A percentile compares a stretch with the other conserved stretches of the same genome.
Evolutionary conservation across 1,140 invertebrate species (phyloP).

Genomic region (Zaprionus gabonicus): DNA sequence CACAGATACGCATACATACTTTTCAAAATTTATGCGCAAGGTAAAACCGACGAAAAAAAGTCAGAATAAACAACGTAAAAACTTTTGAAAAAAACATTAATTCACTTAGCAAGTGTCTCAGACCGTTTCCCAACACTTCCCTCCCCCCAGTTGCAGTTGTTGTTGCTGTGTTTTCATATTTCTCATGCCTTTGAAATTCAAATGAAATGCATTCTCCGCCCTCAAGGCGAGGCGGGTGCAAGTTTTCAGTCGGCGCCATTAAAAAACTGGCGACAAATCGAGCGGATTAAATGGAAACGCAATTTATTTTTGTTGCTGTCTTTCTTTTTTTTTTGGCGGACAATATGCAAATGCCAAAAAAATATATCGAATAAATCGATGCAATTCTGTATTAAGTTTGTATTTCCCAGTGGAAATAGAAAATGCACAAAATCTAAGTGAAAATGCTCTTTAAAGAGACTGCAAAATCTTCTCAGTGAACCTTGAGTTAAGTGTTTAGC

Average conservation of each 20-base stretch:
- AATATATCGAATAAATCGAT: conserved; percentile 22
- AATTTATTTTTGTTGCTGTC: conserved; percentile 21
- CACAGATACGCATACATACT: conserved; percentile 5
- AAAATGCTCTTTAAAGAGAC: neutral
- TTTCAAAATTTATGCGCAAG: conserved; percentile 57
- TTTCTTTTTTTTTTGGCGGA: neutral
- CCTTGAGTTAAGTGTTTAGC: neutral
- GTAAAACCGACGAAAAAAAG: conserved; percentile 37
- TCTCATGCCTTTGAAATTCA: conserved; percentile 37
- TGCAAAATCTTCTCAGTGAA: neutral
- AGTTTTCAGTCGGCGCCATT: conserved; percentile 45
- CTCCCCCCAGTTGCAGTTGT: neutral
- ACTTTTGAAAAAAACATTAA: conserved; percentile 56
- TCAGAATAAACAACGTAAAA: conserved; percentile 46
- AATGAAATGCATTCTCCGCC: conserved; percentile 43
- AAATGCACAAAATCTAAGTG: neutral
- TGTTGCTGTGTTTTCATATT: conserved; percentile 15
- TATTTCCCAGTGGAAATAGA: neutral
- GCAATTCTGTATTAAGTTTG: neutral
- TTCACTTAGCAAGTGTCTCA: conserved; percentile 55
- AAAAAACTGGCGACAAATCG: conserved; percentile 50
- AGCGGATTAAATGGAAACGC: conserved; percentile 54
- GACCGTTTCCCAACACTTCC: conserved; percentile 17
- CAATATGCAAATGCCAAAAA: conserved; percentile 26
- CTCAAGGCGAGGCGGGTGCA: conserved; percentile 36